Base-by-base conservation (phyloP, 2,113 vertebrate genomes). In the Trichomycterus rosablanca region DNA sequence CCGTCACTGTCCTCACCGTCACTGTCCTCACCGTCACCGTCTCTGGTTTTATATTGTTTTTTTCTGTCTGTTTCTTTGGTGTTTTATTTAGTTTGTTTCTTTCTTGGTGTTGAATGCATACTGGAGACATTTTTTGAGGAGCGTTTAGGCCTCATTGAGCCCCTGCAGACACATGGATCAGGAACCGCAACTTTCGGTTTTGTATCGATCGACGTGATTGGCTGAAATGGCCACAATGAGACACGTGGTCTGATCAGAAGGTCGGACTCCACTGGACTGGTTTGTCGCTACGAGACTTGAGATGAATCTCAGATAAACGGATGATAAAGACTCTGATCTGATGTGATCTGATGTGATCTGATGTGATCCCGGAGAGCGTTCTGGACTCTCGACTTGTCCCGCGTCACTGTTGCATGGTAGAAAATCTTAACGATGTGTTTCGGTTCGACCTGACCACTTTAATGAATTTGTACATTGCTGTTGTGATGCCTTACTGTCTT, bases 401-500 rank as follows among this genome's bases (percentile, higher is more conserved):
- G 56, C 72, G 51, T 69, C 66, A 64, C 59, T 74, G 72, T 74
- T 70, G 72, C 72, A 74, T 74, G 72, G 67, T 46, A 67, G 51
- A 65, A 57, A 58, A 43, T 6, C 46, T n/a, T 54, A 40, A 55
- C 34, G 42, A 58, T 15, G 65, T 72, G 70, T 72, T 72, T 74
- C 52, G 62, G 44, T 74, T 70, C 60, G 39, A 57, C 42, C 49
- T 50, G 22, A 70, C 70, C 58, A 66, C 49, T 70, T 70, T 53
- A 74, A 58, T 53, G 28, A 62, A 37, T 74, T 73, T 70, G 67
- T 70, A 70, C 64, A 56, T 67, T 67, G 67, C 59, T 70, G 72
- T 74, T 63, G 72, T 74, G 72, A 74, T 61, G 54, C 67, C 67
- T 66, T 55, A 68, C 67, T 74, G 72, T 74, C 67, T 70, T 70